These are phyloP conservation scores for Synanthedon vespiformis DNA, from an alignment of 2,888 invertebrate genomes.

Conservation along the genomic window DNA sequence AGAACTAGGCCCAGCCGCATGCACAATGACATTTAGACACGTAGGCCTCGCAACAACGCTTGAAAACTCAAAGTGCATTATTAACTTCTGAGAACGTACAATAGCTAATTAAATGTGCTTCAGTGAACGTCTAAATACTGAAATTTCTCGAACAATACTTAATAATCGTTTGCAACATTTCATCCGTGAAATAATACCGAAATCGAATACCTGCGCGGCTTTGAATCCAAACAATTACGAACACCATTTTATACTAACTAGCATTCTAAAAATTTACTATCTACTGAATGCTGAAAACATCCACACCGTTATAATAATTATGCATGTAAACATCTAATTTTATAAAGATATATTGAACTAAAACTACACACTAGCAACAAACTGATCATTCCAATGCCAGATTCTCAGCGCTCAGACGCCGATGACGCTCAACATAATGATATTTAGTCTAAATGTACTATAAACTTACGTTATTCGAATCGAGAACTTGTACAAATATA, in stretches of 20 bases:
- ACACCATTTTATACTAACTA: constrained; percentile 65
- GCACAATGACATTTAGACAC: not conserved
- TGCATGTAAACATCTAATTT: constrained; percentile 58
- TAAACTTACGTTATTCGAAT: no score
- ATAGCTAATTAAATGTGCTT: constrained; percentile 15
- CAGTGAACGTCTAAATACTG: constrained; percentile 3
- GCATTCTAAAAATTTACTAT: constrained; percentile 69
- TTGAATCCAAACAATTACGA: constrained; percentile 26
- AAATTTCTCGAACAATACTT: constrained; percentile 2
- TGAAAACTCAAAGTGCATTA: constrained; percentile 48
- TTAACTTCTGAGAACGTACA: constrained; percentile 32
- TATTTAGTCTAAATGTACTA: no score
- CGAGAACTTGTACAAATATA: no score
- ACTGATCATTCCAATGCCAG: constrained; percentile 33
- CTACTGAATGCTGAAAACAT: constrained; percentile 63
- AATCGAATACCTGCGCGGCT: not conserved
- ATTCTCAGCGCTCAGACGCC: constrained; percentile 4
- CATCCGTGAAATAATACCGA: constrained; percentile 1
- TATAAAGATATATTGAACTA: constrained; percentile 54
- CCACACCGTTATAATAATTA: constrained; percentile 37
- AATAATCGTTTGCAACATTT: constrained; percentile 1
- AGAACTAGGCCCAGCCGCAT: no score
- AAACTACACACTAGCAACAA: constrained; percentile 53
- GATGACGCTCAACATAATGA: no score
- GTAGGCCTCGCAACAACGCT: constrained; percentile 11